Conservation (phyloP, 2,888 invertebrate species). For the Gibbula magus region DNA sequence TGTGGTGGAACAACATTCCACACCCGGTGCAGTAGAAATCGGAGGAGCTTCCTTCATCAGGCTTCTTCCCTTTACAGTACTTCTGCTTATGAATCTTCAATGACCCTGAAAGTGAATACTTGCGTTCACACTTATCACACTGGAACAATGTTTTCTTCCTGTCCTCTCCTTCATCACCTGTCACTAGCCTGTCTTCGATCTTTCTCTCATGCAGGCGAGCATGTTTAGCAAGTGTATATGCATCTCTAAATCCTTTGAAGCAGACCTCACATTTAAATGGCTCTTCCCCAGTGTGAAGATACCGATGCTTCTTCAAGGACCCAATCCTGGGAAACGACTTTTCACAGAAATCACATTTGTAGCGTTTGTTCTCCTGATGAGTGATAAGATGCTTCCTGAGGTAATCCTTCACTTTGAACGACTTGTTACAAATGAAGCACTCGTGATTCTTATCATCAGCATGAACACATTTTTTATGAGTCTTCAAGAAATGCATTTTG, state of each 20-base stretch:
- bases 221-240: neutral
- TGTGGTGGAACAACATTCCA: conserved; percentile 14
- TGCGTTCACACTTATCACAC: conserved; percentile 6
- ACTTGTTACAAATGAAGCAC: conserved; percentile 2
- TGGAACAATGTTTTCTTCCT: neutral
- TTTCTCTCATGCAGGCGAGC: neutral
- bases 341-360: conserved; percentile 5
- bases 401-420: conserved; percentile 15
- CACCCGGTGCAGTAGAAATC: neutral
- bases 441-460: neutral
- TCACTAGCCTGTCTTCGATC: neutral
- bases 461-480: conserved; percentile 22
- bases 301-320: neutral
- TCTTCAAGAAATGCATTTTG: neutral
- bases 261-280: conserved; percentile 14
- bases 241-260: conserved; percentile 8
- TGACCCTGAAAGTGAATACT: conserved; percentile 11
- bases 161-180: neutral
- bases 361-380: neutral
- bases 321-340: conserved; percentile 6
- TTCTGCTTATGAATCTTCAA: conserved; percentile 1
- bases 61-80: neutral
- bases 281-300: conserved; percentile 6
- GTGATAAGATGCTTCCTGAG: conserved; percentile 8
- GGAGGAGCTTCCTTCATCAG: neutral